phyloP scores from a whole-genome alignment of 2,797 vertebrate genomes.

The Myotis vivesi region DNA sequence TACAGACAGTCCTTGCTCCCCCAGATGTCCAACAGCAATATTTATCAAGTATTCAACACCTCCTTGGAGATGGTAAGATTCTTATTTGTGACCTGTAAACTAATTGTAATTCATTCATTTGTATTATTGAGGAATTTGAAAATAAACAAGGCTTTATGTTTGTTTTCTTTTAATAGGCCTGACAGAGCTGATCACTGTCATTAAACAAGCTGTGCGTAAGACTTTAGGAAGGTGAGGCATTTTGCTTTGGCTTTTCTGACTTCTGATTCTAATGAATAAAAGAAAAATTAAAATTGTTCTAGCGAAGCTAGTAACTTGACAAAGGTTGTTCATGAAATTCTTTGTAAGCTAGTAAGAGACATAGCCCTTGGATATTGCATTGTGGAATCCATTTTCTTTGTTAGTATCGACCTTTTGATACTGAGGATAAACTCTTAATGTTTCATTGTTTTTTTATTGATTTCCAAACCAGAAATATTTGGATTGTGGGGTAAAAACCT shows the following conservation, averaged over 20 bases:
- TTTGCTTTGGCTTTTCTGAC: constrained; percentile 44
- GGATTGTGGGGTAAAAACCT: neutral
- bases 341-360: neutral
- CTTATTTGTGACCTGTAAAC: constrained; percentile 1
- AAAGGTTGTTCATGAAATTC: neutral
- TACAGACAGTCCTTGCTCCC: constrained; percentile 90
- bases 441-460: constrained; percentile 16
- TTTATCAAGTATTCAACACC: constrained; percentile 97
- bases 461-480: constrained; percentile 48
- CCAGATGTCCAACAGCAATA: constrained; percentile 98
- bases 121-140: neutral
- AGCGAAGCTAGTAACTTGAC: neutral
- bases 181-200: constrained; percentile 91
- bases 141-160: constrained; percentile 42
- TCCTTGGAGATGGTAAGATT: constrained; percentile 93
- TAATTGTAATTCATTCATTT: neutral
- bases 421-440: neutral
- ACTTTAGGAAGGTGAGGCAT: constrained; percentile 90
- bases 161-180: constrained; percentile 86
- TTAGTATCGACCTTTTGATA: constrained; percentile 6
- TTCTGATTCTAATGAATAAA: constrained; percentile 25
- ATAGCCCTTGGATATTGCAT: neutral
- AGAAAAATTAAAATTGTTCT: constrained; percentile 30
- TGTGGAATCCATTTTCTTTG: neutral
- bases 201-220: constrained; percentile 94